These are phyloP conservation scores for Deilephila porcellus DNA, from an alignment of 2,888 invertebrate genomes.

Conservation along the genomic window DNA sequence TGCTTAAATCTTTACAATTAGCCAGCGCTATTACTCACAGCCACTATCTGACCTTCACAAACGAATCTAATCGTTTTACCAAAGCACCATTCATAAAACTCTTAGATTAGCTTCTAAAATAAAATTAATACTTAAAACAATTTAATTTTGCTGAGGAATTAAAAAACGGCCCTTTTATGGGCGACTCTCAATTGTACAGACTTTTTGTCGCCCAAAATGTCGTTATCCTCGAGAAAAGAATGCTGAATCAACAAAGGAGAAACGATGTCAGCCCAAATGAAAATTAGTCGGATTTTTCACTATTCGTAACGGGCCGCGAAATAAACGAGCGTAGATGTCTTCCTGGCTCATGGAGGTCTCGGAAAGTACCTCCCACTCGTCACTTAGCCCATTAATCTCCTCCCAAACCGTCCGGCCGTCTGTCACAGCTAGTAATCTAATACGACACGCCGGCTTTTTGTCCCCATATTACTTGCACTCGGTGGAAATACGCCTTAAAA, in stretches of 20 bases:
- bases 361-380: constrained; percentile 73
- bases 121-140: not conserved
- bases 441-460: constrained; percentile 83
- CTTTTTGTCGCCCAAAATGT: not conserved
- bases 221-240: not conserved
- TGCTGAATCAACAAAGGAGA: constrained; percentile 4
- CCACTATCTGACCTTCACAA: constrained; percentile 8
- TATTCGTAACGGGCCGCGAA: constrained; percentile 65
- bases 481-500: constrained; percentile 73
- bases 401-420: constrained; percentile 76
- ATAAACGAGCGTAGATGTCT: constrained; percentile 71
- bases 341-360: constrained; percentile 57
- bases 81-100: constrained; percentile 9
- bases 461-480: constrained; percentile 76
- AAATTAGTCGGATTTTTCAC: constrained; percentile 72
- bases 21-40: constrained; percentile 13
- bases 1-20: constrained; percentile 25
- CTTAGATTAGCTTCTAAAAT: not conserved
- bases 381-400: constrained; percentile 83
- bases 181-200: not conserved
- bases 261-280: constrained; percentile 41
- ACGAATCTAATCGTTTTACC: constrained; percentile 17
- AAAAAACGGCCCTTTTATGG: not conserved
- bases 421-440: constrained; percentile 83
- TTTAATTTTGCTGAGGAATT: not conserved